phyloP scores from a whole-genome alignment of 1,140 invertebrate species.

The Lordiphosa mommai region DNA sequence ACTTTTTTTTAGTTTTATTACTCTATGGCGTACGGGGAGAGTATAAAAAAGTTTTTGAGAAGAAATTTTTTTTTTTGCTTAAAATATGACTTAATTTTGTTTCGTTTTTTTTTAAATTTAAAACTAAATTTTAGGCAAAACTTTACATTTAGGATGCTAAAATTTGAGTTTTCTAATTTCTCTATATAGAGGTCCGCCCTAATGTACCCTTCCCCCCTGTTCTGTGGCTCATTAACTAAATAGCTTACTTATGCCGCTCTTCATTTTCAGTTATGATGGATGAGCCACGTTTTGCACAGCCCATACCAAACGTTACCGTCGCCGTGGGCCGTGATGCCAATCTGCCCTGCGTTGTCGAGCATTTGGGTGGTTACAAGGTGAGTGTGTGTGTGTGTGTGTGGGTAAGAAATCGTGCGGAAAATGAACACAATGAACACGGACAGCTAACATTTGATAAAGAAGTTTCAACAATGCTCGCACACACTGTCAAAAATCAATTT shows the following conservation, averaged over 20 bases:
- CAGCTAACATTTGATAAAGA: constrained; percentile 21
- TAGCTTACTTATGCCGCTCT: constrained; percentile 37
- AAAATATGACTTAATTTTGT: no score
- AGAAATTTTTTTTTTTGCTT: no score
- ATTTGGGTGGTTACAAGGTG: constrained; percentile 93
- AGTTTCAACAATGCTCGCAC: constrained; percentile 34
- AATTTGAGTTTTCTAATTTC: no score
- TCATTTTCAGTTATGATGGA: constrained; percentile 86
- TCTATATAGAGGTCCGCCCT: no score
- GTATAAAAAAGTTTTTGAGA: no score
- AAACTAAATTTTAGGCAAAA: no score
- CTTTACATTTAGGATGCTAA: no score
- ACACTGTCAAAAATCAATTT: constrained; percentile 70
- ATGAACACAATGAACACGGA: constrained; percentile 17
- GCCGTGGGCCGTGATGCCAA: constrained; percentile 92
- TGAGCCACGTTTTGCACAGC: constrained; percentile 90
- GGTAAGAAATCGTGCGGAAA: constrained; percentile 59
- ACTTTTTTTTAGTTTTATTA: constrained; percentile 52
- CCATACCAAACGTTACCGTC: constrained; percentile 93
- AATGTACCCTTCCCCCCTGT: no score
- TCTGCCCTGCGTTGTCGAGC: constrained; percentile 92
- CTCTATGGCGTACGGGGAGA: constrained; percentile 22
- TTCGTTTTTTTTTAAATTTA: no score
- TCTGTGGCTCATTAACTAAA: constrained; percentile 29
- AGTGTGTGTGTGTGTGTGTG: constrained; percentile 34